A percentile compares a stretch with the other conserved stretches of the same genome.
Evolutionary conservation across 2,888 invertebrate genomes (phyloP).

Genomic region (Dione vanillae): DNA sequence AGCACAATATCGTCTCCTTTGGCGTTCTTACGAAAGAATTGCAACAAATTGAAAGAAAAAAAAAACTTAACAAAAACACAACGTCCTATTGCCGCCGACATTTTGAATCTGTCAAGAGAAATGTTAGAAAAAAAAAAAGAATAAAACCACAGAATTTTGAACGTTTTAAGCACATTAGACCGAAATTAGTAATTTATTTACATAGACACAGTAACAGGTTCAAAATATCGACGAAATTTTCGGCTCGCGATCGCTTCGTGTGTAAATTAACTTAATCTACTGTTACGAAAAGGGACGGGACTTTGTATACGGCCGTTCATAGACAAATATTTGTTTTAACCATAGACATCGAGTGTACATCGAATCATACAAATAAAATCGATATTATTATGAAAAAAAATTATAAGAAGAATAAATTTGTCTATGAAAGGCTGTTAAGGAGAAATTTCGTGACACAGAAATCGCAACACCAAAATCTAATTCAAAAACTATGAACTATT

Average conservation of each 20-base stretch:
- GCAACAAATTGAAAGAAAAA: slow-evolving; percentile 74
- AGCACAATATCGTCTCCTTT: slow-evolving; percentile 73
- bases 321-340: slow-evolving; percentile 22
- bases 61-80: slow-evolving; percentile 73
- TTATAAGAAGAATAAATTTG: background rate
- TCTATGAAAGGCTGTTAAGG: slow-evolving; percentile 25
- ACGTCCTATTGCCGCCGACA: slow-evolving; percentile 50
- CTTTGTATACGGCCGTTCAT: slow-evolving; percentile 21
- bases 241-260: slow-evolving; percentile 45
- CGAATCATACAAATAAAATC: too few relatives aligned
- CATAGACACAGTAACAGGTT: slow-evolving; percentile 9
- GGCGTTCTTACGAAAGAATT: slow-evolving; percentile 78
- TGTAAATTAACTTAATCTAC: slow-evolving; percentile 34
- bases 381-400: background rate
- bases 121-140: slow-evolving; percentile 2
- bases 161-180: slow-evolving; percentile 32
- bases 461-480: slow-evolving; percentile 23
- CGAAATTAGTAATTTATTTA: slow-evolving; percentile 32
- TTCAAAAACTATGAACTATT: background rate
- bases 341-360: too few relatives aligned
- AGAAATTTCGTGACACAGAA: slow-evolving; percentile 44
- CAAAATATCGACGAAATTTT: slow-evolving; percentile 35
- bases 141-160: slow-evolving; percentile 10
- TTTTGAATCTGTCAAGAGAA: slow-evolving; percentile 44
- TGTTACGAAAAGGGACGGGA: slow-evolving; percentile 43